phyloP scores from a whole-genome alignment of 2,113 vertebrate genomes.

The Oxyura jamaicensis region DNA sequence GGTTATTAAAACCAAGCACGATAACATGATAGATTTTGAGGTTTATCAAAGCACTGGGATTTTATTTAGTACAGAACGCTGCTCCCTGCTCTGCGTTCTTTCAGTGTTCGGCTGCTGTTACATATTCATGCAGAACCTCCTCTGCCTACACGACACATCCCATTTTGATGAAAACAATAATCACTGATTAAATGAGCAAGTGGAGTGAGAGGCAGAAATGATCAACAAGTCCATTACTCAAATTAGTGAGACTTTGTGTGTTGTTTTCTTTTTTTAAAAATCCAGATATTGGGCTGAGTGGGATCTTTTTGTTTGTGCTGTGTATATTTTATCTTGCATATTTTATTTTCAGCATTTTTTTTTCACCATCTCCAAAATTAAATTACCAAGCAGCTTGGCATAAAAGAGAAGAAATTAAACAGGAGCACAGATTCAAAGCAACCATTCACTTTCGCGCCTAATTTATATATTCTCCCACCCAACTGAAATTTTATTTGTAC shows the following conservation, averaged over 20 bases:
- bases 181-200: slow-evolving; percentile 66
- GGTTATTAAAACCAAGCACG: slow-evolving; percentile 51
- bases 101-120: neutral
- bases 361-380: neutral
- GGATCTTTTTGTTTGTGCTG: neutral
- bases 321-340: neutral
- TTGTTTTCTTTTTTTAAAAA: neutral
- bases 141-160: slow-evolving; percentile 29
- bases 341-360: neutral
- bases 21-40: slow-evolving; percentile 11
- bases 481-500: neutral
- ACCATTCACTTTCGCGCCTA: neutral
- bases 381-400: slow-evolving; percentile 17
- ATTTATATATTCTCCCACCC: neutral
- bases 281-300: neutral
- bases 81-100: slow-evolving; percentile 13
- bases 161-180: slow-evolving; percentile 69
- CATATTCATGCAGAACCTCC: slow-evolving; percentile 61
- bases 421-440: neutral
- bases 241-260: slow-evolving; percentile 10
- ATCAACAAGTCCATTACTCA: slow-evolving; percentile 52
- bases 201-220: slow-evolving; percentile 28
- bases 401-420: slow-evolving; percentile 2
- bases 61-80: neutral
- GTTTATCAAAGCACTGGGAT: slow-evolving; percentile 50